Evolutionary conservation across 2,888 invertebrate species (phyloP).

Genomic region (Nephrotoma appendiculata): DNA sequence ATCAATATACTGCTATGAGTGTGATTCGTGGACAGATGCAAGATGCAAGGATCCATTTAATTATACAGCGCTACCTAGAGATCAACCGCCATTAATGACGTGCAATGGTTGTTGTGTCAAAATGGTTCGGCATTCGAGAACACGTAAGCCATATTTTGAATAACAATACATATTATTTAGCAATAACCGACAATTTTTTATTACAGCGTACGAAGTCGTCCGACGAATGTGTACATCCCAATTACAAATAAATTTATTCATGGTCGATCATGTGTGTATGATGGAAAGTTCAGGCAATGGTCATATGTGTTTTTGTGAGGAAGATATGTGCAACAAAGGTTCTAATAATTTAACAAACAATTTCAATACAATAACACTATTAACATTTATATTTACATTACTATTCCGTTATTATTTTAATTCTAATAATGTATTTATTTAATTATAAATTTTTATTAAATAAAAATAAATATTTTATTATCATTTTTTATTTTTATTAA

Average conservation of each 20-base stretch:
- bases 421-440: not conserved
- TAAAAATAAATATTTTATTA: slow-evolving; percentile 1
- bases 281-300: slow-evolving; percentile 96
- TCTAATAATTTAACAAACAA: slow-evolving; percentile 6
- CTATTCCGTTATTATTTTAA: not conserved
- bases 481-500: not conserved
- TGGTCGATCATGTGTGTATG: slow-evolving; percentile 98
- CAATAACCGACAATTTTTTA: slow-evolving; percentile 11
- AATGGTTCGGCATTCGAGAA: slow-evolving; percentile 83
- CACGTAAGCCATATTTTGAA: slow-evolving; percentile 48
- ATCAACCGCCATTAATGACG: slow-evolving; percentile 75
- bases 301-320: slow-evolving; percentile 98
- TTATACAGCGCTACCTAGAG: slow-evolving; percentile 73
- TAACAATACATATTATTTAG: not conserved
- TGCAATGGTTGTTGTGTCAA: slow-evolving; percentile 92
- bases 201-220: slow-evolving; percentile 79
- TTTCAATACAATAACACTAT: not conserved
- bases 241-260: slow-evolving; percentile 88
- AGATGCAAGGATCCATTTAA: slow-evolving; percentile 88
- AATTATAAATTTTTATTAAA: not conserved
- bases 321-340: slow-evolving; percentile 78
- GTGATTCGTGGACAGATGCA: slow-evolving; percentile 82
- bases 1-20: slow-evolving; percentile 86
- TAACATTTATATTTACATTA: slow-evolving; percentile 1
- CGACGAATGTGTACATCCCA: slow-evolving; percentile 86